Percentiles rank a stretch among this genome's conserved stretches.
phyloP scores from a whole-genome alignment of 2,797 vertebrate genomes.

The Anomalospiza imberbis region DNA sequence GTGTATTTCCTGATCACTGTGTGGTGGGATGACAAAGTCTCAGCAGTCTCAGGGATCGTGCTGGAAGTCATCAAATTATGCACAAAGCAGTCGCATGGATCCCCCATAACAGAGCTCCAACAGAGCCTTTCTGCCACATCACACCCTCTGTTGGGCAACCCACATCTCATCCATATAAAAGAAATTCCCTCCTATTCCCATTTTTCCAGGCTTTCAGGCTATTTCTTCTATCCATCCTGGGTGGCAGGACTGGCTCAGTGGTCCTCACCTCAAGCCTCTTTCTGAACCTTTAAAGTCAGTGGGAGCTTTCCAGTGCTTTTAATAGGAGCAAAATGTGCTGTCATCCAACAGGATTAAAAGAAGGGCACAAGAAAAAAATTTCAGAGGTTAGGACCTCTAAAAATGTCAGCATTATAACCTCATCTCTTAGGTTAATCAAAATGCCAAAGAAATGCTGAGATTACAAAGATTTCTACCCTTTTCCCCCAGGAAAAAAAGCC shows the following conservation, averaged over 20 bases:
- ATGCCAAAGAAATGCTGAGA: neutral
- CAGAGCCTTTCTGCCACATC: neutral
- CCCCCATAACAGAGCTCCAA: neutral
- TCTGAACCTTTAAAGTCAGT: neutral
- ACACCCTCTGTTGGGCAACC: neutral
- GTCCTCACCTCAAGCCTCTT: neutral
- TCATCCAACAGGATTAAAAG: neutral
- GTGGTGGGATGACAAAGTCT: neutral
- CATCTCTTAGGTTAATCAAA: neutral
- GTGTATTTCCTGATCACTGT: neutral
- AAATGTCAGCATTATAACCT: neutral
- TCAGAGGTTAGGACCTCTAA: constrained; percentile 17
- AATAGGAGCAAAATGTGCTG: neutral
- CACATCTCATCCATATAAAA: neutral
- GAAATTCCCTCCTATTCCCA: neutral
- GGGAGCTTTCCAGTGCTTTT: neutral
- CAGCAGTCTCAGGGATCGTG: neutral
- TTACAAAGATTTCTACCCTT: neutral
- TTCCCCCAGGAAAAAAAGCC: neutral
- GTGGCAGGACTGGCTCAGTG: neutral
- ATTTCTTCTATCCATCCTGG: neutral
- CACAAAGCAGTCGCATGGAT: neutral
- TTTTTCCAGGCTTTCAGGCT: neutral
- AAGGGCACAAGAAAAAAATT: neutral
- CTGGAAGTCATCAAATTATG: neutral